A percentile compares a stretch with the other conserved stretches of the same genome.
These are phyloP conservation scores for Brachionus manjavacas DNA, from an alignment of 1,140 invertebrate genomes.

Conservation along the genomic window DNA sequence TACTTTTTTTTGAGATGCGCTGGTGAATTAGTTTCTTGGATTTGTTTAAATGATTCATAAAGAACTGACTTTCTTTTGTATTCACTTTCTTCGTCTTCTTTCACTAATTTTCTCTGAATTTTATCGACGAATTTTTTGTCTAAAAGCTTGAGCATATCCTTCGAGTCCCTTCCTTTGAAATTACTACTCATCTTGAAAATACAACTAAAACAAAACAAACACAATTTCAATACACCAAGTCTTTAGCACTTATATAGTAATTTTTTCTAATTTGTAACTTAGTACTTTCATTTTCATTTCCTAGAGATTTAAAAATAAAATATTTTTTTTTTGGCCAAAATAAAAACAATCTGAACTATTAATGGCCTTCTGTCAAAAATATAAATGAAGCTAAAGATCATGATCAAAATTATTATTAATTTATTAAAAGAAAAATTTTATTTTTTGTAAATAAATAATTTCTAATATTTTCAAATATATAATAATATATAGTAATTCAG, in stretches of 20 bases:
- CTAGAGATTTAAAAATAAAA: too few relatives aligned
- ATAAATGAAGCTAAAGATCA: too few relatives aligned
- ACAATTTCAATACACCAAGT: not conserved
- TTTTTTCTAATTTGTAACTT: not conserved
- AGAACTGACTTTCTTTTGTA: not conserved
- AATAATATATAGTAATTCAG: too few relatives aligned
- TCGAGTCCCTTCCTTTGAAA: not conserved
- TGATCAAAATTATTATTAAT: not conserved
- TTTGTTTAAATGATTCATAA: not conserved
- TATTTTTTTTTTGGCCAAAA: too few relatives aligned
- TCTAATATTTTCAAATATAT: too few relatives aligned
- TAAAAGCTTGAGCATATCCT: not conserved
- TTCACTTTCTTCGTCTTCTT: not conserved
- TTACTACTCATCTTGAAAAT: not conserved
- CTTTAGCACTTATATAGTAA: not conserved
- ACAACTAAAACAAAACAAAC: not conserved
- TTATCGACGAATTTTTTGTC: not conserved
- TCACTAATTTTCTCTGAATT: not conserved
- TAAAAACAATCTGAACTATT: too few relatives aligned
- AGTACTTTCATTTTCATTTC: not conserved
- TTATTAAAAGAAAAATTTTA: too few relatives aligned
- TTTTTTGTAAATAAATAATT: too few relatives aligned
- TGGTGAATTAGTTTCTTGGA: not conserved
- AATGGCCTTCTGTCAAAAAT: too few relatives aligned
- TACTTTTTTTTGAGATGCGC: not conserved